Percentiles rank a stretch among this genome's conserved stretches.
Conservation (phyloP, 2,797 vertebrate genomes). For the Sebastes matsubarae region DNA sequence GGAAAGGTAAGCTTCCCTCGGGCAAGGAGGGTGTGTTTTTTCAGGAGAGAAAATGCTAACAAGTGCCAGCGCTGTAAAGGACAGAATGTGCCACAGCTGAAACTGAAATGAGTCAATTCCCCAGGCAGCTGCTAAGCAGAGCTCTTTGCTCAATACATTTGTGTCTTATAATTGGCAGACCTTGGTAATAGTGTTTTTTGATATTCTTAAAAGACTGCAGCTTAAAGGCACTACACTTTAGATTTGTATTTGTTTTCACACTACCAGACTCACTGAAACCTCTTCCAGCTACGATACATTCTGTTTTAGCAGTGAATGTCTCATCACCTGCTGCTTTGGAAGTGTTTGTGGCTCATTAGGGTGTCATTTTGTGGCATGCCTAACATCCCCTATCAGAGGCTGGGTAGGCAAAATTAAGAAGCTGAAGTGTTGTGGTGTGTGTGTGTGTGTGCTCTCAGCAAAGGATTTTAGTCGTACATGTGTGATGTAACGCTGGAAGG, state of each 20-base stretch:
- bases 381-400: slow-evolving; percentile 2
- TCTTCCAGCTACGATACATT: slow-evolving; percentile 3
- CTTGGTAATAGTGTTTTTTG: slow-evolving; percentile 46
- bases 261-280: slow-evolving; percentile 18
- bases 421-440: not conserved
- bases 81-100: slow-evolving; percentile 39
- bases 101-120: slow-evolving; percentile 53
- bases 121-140: slow-evolving; percentile 52
- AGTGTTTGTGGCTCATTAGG: slow-evolving; percentile 25
- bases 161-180: slow-evolving; percentile 53
- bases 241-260: slow-evolving; percentile 38
- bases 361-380: slow-evolving; percentile 28
- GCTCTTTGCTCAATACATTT: slow-evolving; percentile 42
- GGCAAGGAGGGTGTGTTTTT: slow-evolving; percentile 43
- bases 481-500: not conserved
- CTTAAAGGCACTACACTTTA: slow-evolving; percentile 25
- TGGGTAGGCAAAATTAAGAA: slow-evolving; percentile 2
- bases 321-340: slow-evolving; percentile 54
- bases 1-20: slow-evolving; percentile 53
- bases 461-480: not conserved
- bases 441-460: not conserved
- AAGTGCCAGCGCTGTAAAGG: slow-evolving; percentile 35
- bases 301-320: slow-evolving; percentile 23
- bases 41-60: slow-evolving; percentile 49
- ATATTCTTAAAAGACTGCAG: slow-evolving; percentile 42